phyloP scores from a whole-genome alignment of 2,797 vertebrate genomes.

The Apogon talboti region DNA sequence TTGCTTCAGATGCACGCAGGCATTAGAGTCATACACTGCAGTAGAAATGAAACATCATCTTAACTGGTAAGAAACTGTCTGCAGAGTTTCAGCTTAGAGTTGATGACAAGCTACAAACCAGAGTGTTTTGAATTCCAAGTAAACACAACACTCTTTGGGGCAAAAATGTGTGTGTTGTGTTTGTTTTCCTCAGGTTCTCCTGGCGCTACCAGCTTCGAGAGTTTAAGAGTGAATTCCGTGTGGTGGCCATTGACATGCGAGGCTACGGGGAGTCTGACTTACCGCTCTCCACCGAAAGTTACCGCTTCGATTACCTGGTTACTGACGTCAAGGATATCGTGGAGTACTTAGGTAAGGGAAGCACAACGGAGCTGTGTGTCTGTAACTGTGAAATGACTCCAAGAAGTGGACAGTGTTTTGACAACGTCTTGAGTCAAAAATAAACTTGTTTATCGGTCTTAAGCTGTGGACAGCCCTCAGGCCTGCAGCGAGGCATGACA shows the following conservation, averaged over 20 bases:
- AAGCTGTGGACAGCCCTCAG: conserved; percentile 35
- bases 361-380: not conserved
- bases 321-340: conserved; percentile 96
- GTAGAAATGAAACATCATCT: too few relatives aligned
- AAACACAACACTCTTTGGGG: too few relatives aligned
- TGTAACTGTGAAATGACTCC: not conserved
- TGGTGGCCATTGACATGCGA: conserved; percentile 96
- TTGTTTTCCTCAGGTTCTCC: conserved; percentile 88
- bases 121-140: too few relatives aligned
- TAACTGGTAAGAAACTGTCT: too few relatives aligned
- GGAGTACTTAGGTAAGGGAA: conserved; percentile 92
- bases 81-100: too few relatives aligned
- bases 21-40: too few relatives aligned
- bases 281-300: conserved; percentile 88
- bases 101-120: too few relatives aligned
- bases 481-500: conserved; percentile 56
- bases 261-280: conserved; percentile 97
- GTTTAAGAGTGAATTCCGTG: conserved; percentile 98
- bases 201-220: conserved; percentile 97
- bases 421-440: conserved; percentile 45
- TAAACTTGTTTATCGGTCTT: conserved; percentile 55
- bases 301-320: conserved; percentile 92
- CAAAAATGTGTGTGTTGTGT: not conserved
- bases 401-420: conserved; percentile 4
- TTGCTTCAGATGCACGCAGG: not conserved